Percentiles rank a stretch among this genome's conserved stretches.
Conservation (phyloP, 2,113 vertebrate genomes). For the Himantopus leucocephalus region DNA sequence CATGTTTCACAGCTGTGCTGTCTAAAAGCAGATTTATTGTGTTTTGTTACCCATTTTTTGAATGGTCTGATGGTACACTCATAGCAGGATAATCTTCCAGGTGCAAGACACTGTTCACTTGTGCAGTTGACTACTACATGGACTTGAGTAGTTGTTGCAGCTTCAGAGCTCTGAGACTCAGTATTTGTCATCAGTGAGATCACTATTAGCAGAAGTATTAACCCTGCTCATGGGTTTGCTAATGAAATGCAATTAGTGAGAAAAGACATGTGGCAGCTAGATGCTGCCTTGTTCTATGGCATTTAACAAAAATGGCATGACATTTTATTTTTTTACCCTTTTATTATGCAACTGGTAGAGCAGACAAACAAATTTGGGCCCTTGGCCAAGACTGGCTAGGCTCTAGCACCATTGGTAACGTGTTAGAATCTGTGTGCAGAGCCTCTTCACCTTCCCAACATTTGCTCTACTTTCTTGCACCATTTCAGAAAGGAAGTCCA, state of each 20-base stretch:
- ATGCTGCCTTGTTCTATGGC: neutral
- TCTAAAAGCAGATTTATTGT: neutral
- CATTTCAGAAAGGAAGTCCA: neutral
- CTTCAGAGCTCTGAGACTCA: neutral
- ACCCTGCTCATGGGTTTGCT: fast-evolving
- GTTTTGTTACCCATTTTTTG: neutral
- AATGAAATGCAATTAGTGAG: neutral
- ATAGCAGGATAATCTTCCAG: neutral
- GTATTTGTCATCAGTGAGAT: neutral
- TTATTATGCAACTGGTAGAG: neutral
- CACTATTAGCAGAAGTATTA: neutral
- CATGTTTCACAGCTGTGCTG: neutral
- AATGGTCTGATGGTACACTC: neutral
- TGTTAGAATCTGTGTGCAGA: neutral
- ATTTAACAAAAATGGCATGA: neutral
- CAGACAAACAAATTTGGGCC: neutral
- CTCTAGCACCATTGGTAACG: neutral
- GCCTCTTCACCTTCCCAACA: fast-evolving
- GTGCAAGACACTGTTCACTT: neutral
- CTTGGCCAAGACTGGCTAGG: neutral
- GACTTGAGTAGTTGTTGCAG: neutral
- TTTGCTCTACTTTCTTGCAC: neutral
- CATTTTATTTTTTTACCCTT: neutral
- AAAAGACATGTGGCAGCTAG: neutral
- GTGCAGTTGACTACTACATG: neutral